Conservation (phyloP, 2,113 vertebrate genomes). For the Xenopus laevis region DNA sequence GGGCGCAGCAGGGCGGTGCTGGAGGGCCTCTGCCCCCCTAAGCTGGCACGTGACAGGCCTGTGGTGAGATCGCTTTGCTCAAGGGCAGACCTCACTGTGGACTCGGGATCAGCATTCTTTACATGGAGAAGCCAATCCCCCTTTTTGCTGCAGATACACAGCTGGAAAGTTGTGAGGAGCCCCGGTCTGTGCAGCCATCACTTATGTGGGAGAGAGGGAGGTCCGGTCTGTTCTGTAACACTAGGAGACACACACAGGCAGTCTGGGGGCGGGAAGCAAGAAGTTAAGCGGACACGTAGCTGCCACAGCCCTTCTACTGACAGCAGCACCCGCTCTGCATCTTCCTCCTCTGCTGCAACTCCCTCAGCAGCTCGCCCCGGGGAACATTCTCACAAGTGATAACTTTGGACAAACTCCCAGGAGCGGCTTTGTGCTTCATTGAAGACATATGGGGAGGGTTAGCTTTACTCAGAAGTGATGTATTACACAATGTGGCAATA, state of each 20-base stretch:
- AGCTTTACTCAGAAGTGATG: too few species aligned
- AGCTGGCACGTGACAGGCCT: slow-evolving; percentile 25
- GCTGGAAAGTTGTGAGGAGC: slow-evolving; percentile 7
- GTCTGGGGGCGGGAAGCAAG: slow-evolving; percentile 19
- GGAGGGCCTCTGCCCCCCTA: not conserved
- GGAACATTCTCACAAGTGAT: not conserved
- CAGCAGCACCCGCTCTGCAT: not conserved
- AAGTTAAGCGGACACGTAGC: slow-evolving; percentile 39
- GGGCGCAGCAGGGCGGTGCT: slow-evolving; percentile 3
- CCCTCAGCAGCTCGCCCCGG: not conserved
- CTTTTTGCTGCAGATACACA: slow-evolving; percentile 6
- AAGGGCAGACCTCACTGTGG: not conserved
- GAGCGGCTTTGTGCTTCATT: too few species aligned
- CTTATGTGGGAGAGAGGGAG: slow-evolving; percentile 31
- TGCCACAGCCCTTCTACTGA: slow-evolving; percentile 14
- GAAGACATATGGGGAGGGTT: too few species aligned
- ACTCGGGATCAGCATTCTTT: slow-evolving; percentile 22
- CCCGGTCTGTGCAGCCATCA: slow-evolving; percentile 7
- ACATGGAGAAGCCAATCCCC: slow-evolving; percentile 2
- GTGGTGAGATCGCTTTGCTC: not conserved
- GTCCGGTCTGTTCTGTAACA: not conserved
- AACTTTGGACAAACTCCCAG: too few species aligned
- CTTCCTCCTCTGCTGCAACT: not conserved
- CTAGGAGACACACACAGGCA: slow-evolving; percentile 1
- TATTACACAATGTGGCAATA: too few species aligned